These are phyloP conservation scores for Pangasius krempfi DNA, from an alignment of 2,797 vertebrate species.

Conservation along the genomic window DNA sequence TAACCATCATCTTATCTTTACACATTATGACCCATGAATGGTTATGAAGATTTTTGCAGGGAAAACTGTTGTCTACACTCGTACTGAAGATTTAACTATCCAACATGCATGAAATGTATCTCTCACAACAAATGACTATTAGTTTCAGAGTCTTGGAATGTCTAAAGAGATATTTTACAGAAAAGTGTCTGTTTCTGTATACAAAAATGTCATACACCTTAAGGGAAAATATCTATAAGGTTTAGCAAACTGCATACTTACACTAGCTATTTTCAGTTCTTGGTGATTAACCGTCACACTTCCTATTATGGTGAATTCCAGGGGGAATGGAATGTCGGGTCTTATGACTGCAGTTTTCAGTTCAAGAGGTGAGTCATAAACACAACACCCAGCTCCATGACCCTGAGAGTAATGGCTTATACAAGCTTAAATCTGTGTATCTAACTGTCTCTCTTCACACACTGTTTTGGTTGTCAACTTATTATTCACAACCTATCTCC, in stretches of 20 bases:
- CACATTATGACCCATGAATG: not conserved
- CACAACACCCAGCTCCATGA: slow-evolving; percentile 14
- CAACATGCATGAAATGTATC: not conserved
- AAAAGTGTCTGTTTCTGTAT: not conserved
- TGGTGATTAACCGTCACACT: slow-evolving; percentile 29
- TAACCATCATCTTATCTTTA: not conserved
- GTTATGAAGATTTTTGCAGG: slow-evolving; percentile 25
- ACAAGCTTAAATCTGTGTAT: slow-evolving; percentile 9
- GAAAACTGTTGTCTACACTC: not conserved
- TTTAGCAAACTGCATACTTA: not conserved
- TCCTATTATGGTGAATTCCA: slow-evolving; percentile 40
- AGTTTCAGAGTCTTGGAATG: not conserved
- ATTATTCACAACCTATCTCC: not conserved
- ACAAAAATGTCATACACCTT: not conserved
- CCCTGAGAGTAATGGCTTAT: not conserved
- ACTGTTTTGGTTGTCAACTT: not conserved
- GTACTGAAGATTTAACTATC: not conserved
- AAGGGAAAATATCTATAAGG: slow-evolving; percentile 13
- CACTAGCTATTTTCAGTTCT: slow-evolving; percentile 6
- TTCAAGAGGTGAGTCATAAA: slow-evolving; percentile 35
- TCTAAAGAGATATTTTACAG: not conserved
- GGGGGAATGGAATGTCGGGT: slow-evolving; percentile 13
- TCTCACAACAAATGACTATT: too few species aligned
- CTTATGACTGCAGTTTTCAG: slow-evolving; percentile 30
- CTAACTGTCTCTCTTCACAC: not conserved